A percentile compares a stretch with the other conserved stretches of the same genome.
These are phyloP conservation scores for Myiozetetes cayanensis DNA, from an alignment of 2,113 vertebrate genomes.

Conservation along the genomic window DNA sequence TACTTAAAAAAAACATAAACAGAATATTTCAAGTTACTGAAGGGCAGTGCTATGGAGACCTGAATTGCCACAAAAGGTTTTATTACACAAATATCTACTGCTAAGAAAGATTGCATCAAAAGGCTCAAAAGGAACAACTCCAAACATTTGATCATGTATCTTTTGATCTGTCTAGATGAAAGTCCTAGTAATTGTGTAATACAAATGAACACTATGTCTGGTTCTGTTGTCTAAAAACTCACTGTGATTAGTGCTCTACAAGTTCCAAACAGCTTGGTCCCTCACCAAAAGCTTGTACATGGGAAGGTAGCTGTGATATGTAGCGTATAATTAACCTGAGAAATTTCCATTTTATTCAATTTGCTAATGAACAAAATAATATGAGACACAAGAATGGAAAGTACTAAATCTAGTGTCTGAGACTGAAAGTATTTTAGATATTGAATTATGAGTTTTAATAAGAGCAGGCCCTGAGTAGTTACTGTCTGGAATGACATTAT, in stretches of 20 bases:
- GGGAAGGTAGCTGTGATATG: not conserved
- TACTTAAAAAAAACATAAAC: not conserved
- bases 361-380: not conserved
- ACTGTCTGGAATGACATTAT: not conserved
- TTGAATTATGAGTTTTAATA: not conserved
- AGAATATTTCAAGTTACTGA: not conserved
- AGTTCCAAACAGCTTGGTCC: not conserved
- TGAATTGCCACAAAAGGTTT: not conserved
- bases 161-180: conserved; percentile 31
- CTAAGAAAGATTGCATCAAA: not conserved
- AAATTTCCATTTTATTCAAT: not conserved
- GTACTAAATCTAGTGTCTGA: not conserved
- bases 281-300: not conserved
- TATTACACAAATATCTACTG: not conserved
- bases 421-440: not conserved
- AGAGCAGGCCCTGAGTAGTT: not conserved
- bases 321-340: not conserved
- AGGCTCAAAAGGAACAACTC: not conserved
- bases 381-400: not conserved
- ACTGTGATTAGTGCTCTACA: not conserved
- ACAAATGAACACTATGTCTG: not conserved
- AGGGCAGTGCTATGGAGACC: not conserved
- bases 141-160: not conserved
- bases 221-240: not conserved
- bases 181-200: not conserved